phyloP scores from a whole-genome alignment of 2,113 vertebrate genomes.

The Pangasianodon hypophthalmus region DNA sequence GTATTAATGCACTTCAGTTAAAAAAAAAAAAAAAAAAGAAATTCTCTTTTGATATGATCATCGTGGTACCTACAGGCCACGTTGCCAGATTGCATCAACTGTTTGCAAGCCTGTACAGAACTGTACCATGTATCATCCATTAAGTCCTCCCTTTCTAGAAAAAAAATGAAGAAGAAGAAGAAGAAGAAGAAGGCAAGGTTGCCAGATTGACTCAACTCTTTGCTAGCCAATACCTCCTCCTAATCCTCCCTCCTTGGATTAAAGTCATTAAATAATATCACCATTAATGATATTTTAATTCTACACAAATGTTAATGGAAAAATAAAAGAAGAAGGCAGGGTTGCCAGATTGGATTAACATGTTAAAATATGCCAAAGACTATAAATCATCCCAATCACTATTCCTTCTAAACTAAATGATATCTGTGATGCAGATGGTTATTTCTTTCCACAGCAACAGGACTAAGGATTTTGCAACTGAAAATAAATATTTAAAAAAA shows the following conservation, averaged over 20 bases:
- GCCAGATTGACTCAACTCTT: neutral
- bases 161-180: neutral
- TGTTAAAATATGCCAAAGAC: neutral
- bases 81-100: neutral
- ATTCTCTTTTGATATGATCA: too few species aligned
- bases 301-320: neutral
- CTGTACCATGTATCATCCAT: too few species aligned
- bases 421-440: neutral
- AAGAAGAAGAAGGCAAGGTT: neutral
- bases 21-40: neutral
- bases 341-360: neutral
- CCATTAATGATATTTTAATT: neutral
- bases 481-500: neutral
- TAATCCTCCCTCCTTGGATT: neutral
- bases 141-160: neutral
- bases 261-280: neutral
- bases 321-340: neutral
- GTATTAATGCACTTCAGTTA: neutral
- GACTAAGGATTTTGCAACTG: neutral
- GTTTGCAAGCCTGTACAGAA: too few species aligned
- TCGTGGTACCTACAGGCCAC: too few species aligned
- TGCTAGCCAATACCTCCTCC: neutral
- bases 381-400: neutral
- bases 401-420: neutral
- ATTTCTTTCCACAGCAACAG: neutral